phyloP scores from a whole-genome alignment of 2,797 vertebrate species.

The Falco naumanni region DNA sequence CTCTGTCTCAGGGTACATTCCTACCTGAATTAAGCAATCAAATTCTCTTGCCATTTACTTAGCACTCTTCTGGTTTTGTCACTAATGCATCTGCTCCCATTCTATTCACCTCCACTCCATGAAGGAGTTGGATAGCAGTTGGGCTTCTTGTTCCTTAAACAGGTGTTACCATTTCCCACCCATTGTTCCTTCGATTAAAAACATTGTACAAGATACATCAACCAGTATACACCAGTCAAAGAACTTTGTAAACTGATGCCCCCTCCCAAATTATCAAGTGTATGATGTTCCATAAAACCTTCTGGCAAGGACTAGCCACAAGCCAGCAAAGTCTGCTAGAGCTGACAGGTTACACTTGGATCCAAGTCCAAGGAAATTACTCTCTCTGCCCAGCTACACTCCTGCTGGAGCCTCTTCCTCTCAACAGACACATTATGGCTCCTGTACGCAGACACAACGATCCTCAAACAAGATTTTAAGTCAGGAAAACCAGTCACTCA shows the following conservation, averaged over 20 bases:
- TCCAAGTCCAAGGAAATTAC: background rate
- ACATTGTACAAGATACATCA: background rate
- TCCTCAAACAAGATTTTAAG: background rate
- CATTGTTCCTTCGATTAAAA: background rate
- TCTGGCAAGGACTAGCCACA: background rate
- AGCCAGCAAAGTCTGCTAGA: background rate
- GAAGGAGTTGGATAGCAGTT: background rate
- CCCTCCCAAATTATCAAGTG: background rate
- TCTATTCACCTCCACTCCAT: background rate
- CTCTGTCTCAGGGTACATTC: background rate
- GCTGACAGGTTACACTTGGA: background rate
- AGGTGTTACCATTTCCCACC: background rate
- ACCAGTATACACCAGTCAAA: background rate
- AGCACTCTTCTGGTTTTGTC: background rate
- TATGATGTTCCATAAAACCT: background rate
- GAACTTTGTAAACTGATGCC: background rate
- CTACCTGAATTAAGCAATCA: background rate
- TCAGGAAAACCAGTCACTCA: background rate
- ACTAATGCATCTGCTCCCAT: background rate
- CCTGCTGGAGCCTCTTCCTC: background rate
- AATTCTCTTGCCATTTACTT: background rate
- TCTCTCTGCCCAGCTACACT: background rate
- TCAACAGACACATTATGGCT: fast-evolving
- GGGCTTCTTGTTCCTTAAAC: background rate
- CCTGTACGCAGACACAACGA: background rate